Conservation (phyloP, 2,113 vertebrate genomes). For the human (Homo sapiens) region DNA sequence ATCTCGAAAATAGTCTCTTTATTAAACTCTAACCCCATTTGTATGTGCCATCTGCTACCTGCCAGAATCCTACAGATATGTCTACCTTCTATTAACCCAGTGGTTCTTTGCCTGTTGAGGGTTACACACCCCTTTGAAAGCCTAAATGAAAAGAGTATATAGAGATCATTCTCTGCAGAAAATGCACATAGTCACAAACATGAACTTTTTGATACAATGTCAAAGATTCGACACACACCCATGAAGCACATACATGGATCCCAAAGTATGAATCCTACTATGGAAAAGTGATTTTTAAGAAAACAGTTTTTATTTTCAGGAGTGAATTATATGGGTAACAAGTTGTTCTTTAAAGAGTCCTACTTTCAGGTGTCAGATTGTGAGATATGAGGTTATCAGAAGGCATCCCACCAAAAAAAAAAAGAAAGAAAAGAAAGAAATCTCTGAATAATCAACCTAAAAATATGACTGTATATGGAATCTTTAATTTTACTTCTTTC, state of each 20-base stretch:
- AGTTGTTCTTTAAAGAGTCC: not conserved
- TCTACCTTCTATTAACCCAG: slow-evolving; percentile 40
- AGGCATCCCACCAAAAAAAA: not conserved
- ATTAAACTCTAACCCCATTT: slow-evolving; percentile 54
- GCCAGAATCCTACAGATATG: slow-evolving; percentile 31
- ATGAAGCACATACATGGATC: not conserved
- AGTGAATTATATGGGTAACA: not conserved
- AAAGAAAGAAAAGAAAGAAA: not conserved
- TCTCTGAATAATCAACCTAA: not conserved
- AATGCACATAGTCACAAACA: not conserved
- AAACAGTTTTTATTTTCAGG: not conserved
- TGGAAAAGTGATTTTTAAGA: not conserved
- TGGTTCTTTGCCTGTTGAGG: not conserved
- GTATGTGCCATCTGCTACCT: slow-evolving; percentile 44
- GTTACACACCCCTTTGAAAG: slow-evolving; percentile 32
- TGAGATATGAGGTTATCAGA: not conserved
- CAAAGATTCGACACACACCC: not conserved
- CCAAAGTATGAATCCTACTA: not conserved
- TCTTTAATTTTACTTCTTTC: slow-evolving; percentile 8
- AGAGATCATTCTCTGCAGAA: not conserved
- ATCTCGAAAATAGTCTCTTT: slow-evolving; percentile 40
- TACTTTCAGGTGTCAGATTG: not conserved
- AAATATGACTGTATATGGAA: not conserved
- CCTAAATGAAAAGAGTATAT: not conserved
- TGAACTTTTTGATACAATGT: not conserved